These are phyloP conservation scores for Coracias cyanogaster DNA, from an alignment of 2,797 vertebrate genomes.

Conservation along the genomic window DNA sequence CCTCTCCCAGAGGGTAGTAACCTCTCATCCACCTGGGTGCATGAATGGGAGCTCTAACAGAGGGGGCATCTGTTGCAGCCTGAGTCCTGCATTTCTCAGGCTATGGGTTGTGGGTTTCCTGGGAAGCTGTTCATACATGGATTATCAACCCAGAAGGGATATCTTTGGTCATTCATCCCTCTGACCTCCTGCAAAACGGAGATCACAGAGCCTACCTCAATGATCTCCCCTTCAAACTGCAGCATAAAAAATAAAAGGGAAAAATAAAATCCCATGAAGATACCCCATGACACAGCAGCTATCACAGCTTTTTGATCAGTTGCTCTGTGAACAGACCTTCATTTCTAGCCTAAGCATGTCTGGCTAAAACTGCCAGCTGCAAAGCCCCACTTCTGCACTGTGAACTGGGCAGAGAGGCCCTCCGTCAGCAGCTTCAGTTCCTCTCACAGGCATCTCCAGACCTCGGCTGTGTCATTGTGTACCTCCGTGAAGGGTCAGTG, in stretches of 20 bases:
- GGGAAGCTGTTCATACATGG: background rate
- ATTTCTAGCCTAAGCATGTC: background rate
- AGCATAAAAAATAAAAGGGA: background rate
- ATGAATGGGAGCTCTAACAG: background rate
- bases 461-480: accelerated
- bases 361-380: background rate
- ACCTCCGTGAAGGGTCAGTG: background rate
- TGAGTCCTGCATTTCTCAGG: background rate
- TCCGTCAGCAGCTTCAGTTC: accelerated
- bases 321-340: background rate
- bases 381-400: background rate
- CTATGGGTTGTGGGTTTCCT: background rate
- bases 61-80: background rate
- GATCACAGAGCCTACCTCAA: background rate
- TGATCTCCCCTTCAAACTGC: background rate
- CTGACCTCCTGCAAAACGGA: background rate
- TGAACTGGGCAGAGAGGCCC: background rate
- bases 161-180: background rate
- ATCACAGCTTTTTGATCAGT: background rate
- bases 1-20: background rate
- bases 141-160: background rate
- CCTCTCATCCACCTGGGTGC: background rate
- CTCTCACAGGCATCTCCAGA: background rate
- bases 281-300: background rate
- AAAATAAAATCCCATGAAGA: background rate